Evolutionary conservation across 2,797 vertebrate species (phyloP).

Genomic region (Gobionotothen gibberifrons): DNA sequence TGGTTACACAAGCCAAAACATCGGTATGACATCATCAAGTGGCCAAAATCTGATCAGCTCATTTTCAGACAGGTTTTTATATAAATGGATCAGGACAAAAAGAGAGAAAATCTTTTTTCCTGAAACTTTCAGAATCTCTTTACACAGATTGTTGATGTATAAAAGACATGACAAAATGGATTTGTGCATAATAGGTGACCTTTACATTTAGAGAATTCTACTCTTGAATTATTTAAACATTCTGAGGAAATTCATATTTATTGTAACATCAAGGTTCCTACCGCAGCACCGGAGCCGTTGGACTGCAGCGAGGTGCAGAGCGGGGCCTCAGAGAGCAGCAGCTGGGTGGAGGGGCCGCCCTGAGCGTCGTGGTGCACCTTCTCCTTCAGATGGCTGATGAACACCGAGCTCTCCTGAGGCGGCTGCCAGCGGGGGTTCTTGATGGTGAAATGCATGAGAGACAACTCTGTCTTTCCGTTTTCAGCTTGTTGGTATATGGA

Average conservation of each 20-base stretch:
- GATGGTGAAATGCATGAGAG: constrained; percentile 99
- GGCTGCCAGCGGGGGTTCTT: constrained; percentile 99
- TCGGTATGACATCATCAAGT: no score
- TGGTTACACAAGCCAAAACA: no score
- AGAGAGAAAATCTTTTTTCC: no score
- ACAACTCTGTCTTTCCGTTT: constrained; percentile 97
- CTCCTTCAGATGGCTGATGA: constrained; percentile 96
- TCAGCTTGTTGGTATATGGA: constrained; percentile 98
- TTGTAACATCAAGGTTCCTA: constrained; percentile 55
- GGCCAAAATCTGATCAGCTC: no score
- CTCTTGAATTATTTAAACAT: neutral
- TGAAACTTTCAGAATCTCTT: no score
- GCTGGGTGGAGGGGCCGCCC: constrained; percentile 79
- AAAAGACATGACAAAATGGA: no score
- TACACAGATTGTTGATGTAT: no score
- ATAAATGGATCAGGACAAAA: no score
- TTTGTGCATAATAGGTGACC: no score
- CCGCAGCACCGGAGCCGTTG: constrained; percentile 80
- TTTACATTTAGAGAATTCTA: neutral
- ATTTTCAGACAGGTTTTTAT: no score
- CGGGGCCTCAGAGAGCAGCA: constrained; percentile 86
- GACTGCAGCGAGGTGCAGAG: constrained; percentile 87
- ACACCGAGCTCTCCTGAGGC: constrained; percentile 94
- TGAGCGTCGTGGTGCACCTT: constrained; percentile 94
- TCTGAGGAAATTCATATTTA: neutral